Percentiles rank a stretch among this genome's conserved stretches.
Evolutionary conservation across 2,797 vertebrate genomes (phyloP).

Genomic region (Pristis pectinata): DNA sequence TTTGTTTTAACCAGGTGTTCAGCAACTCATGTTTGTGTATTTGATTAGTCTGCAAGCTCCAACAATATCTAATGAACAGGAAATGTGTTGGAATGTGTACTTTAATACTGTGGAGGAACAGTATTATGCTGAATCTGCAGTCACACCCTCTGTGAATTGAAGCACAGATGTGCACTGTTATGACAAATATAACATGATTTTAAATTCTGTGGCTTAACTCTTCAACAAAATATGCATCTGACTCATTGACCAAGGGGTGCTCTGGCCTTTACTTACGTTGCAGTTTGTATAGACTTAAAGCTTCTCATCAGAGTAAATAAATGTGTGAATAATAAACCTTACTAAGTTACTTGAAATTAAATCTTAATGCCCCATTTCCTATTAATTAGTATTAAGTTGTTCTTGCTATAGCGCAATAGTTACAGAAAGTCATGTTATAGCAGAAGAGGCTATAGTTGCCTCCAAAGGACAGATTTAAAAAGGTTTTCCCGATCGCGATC

Average conservation of each 20-base stretch:
- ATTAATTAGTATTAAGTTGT: not conserved
- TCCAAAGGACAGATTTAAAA: too few species aligned
- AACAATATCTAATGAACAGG: not conserved
- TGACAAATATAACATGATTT: not conserved
- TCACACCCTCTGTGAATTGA: not conserved
- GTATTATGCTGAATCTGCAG: not conserved
- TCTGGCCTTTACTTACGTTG: not conserved
- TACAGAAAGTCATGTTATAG: too few species aligned
- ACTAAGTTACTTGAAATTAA: not conserved
- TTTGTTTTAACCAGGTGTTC: not conserved
- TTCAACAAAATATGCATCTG: conserved; percentile 26
- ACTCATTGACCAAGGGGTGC: conserved; percentile 15
- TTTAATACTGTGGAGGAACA: not conserved
- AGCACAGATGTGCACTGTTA: not conserved
- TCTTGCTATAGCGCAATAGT: not conserved
- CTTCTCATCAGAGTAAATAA: not conserved
- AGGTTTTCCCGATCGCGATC: not conserved
- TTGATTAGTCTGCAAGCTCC: not conserved
- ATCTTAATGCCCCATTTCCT: not conserved
- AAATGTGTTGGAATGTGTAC: not conserved
- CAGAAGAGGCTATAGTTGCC: too few species aligned
- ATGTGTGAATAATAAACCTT: not conserved
- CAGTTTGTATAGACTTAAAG: not conserved
- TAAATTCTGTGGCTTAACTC: not conserved
- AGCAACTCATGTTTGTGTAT: not conserved